Conservation (phyloP, 92 coral and sea anemone species). For the Siderastrea radians region DNA sequence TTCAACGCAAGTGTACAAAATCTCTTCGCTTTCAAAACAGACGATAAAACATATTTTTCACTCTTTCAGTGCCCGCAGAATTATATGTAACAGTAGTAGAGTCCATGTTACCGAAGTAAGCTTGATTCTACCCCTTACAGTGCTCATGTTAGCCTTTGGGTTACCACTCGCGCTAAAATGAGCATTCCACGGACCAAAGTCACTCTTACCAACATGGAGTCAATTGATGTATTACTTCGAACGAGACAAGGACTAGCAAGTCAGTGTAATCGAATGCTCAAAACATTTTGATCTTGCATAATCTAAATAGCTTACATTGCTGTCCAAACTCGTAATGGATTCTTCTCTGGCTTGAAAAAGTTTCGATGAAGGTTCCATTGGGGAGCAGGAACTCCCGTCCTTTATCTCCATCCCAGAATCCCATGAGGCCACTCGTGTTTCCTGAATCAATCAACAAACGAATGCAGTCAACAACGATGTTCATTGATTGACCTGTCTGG, state of each 20-base stretch:
- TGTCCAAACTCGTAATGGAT: constrained; percentile 74
- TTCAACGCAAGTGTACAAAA: no score
- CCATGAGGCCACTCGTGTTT: constrained; percentile 74
- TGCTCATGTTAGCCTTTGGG: no score
- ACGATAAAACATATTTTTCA: no score
- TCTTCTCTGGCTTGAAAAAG: constrained; percentile 33
- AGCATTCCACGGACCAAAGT: no score
- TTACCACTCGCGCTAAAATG: no score
- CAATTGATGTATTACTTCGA: no score
- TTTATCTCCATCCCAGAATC: constrained; percentile 67
- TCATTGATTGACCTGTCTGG: neutral
- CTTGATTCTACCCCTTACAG: no score
- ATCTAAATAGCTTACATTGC: constrained; percentile 47
- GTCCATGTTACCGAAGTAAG: no score
- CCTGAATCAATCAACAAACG: constrained; percentile 24
- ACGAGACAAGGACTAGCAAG: neutral
- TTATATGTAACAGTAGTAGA: no score
- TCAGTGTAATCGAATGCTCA: neutral
- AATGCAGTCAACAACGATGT: neutral
- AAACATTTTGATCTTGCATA: neutral
- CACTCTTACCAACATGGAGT: no score
- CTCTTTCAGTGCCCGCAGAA: no score
- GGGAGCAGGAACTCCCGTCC: constrained; percentile 73
- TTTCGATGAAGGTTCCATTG: constrained; percentile 63
- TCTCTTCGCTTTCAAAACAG: no score